Evolutionary conservation across 2,888 invertebrate genomes (phyloP), one percentile per base, ranked within the genome.

Genomic region (Coronaproctus castanopsis): DNA sequence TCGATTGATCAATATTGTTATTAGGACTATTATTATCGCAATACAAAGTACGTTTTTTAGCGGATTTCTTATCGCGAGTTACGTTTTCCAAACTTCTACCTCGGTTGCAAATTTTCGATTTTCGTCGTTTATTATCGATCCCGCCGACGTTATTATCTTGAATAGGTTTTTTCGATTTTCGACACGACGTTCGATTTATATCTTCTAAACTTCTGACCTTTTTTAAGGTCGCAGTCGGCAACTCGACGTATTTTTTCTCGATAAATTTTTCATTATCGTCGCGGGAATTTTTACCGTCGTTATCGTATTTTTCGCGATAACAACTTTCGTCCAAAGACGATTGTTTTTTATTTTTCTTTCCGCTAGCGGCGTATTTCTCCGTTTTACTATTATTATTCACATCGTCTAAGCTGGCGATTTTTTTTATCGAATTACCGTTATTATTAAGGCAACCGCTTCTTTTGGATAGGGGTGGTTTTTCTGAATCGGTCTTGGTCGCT

Each of bases 301-400:
- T 52, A 21, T 52, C 53, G 1, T 19, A 1, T 8, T 19, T 49
- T 10, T 36, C 36, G 24, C 2, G 19, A 22, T 21, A 54, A 23
- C 55, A 52, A 51, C 55, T 59, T 23, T 59, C 59, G 59, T 59
- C 59, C 24, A 59, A 24, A 20, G 59, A 59, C n/a, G 55, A 55
- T 48, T 55, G 59, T 36, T 59, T 59, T 36, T 59, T 59, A 52
- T 52, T 59, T 51, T 36, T 49, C 22, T 50, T 49, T 18, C 21
- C 22, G 36, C 52, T 56, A 21, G 20, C 36, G 36, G 36, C 36
- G 36, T 14, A 8, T 5, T 36, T 36, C 5, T 14, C 14, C 8
- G 5, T 36, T 5, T 36, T 36, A 14, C 36, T 36, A 5, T 5
- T 52, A 36, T 36, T 14, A 14, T 36, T 36, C 20, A 59, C 49